phyloP scores from a whole-genome alignment of 2,113 vertebrate genomes.

The Perccottus glenii region DNA sequence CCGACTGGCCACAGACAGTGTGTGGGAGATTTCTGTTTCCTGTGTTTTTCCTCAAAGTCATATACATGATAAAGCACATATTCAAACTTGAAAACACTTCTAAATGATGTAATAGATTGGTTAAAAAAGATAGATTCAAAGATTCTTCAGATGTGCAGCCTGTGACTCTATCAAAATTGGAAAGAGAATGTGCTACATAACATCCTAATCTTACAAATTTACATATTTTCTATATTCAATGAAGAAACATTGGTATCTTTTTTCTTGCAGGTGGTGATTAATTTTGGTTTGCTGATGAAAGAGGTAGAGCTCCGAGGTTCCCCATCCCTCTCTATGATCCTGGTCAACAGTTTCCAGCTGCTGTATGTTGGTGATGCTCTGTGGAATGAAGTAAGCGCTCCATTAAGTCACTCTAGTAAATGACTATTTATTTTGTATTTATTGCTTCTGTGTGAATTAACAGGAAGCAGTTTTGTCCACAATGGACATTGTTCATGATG shows the following conservation, averaged over 20 bases:
- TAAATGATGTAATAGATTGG: not conserved
- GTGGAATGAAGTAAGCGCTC: conserved; percentile 84
- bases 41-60: conserved; percentile 14
- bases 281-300: conserved; percentile 86
- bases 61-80: not conserved
- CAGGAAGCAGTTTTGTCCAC: conserved; percentile 89
- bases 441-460: not conserved
- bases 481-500: conserved; percentile 91
- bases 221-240: too few species aligned
- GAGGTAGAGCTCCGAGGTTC: conserved; percentile 83
- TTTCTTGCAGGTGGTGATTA: conserved; percentile 82
- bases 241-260: not conserved
- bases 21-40: conserved; percentile 64
- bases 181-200: too few species aligned
- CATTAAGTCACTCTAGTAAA: not conserved
- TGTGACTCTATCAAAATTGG: too few species aligned
- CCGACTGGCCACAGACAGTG: conserved; percentile 62
- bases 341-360: conserved; percentile 88
- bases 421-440: not conserved
- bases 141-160: not conserved
- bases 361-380: conserved; percentile 87
- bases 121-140: not conserved
- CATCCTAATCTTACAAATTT: too few species aligned
- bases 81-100: not conserved
- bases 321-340: conserved; percentile 87